These are phyloP conservation scores for Strix uralensis DNA, from an alignment of 2,113 vertebrate species.

Conservation along the genomic window DNA sequence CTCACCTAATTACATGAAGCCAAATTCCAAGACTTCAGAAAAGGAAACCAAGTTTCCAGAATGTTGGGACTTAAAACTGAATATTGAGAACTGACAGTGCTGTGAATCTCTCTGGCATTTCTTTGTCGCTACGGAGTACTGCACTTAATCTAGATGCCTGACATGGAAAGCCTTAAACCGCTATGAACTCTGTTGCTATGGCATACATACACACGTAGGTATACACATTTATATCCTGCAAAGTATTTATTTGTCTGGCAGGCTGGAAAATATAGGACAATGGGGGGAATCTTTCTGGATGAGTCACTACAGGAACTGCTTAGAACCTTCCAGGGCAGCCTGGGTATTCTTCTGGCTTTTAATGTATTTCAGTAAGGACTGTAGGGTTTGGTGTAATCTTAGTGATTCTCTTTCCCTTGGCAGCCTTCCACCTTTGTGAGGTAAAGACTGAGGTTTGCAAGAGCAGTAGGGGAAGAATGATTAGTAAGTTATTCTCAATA, in stretches of 20 bases:
- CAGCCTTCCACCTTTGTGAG: conserved; percentile 37
- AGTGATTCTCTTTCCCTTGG: conserved; percentile 16
- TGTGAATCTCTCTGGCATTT: background rate
- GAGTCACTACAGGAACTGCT: conserved; percentile 48
- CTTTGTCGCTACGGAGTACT: background rate
- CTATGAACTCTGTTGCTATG: background rate
- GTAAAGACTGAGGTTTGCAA: background rate
- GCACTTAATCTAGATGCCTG: background rate
- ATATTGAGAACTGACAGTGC: background rate
- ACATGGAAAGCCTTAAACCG: background rate
- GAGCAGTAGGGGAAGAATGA: background rate
- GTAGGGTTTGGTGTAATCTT: background rate
- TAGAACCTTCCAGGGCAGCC: background rate
- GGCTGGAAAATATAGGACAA: conserved; percentile 48
- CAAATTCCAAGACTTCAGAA: background rate
- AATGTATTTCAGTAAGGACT: background rate
- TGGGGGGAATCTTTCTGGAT: conserved; percentile 23
- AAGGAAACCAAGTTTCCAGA: background rate
- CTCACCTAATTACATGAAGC: conserved; percentile 2
- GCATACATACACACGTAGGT: background rate
- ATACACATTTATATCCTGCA: background rate
- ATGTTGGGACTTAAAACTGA: background rate
- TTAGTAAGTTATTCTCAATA: conserved; percentile 4
- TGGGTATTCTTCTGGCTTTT: conserved; percentile 8
- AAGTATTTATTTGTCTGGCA: background rate